Evolutionary conservation across 1,140 invertebrate species (phyloP).

Genomic region (Aphis craccivora): DNA sequence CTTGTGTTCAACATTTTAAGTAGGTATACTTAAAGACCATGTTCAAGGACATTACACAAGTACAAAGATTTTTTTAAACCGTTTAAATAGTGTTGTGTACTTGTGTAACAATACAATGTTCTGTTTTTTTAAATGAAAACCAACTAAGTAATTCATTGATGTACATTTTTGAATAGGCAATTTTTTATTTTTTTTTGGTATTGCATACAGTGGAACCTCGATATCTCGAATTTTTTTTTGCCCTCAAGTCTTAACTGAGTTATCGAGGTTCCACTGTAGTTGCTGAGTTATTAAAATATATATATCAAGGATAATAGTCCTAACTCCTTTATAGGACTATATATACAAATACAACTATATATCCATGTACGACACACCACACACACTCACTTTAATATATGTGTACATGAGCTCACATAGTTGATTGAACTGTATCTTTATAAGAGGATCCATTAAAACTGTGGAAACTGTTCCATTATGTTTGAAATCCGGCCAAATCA

Average conservation of each 20-base stretch:
- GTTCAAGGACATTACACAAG: neutral
- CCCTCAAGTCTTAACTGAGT: too few species aligned
- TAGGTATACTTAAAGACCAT: neutral
- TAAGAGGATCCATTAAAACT: neutral
- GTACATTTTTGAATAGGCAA: too few species aligned
- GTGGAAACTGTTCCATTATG: neutral
- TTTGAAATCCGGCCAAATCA: neutral
- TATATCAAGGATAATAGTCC: too few species aligned
- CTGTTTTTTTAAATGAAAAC: too few species aligned
- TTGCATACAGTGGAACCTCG: too few species aligned
- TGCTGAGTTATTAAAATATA: too few species aligned
- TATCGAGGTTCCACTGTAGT: too few species aligned
- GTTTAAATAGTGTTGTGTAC: neutral
- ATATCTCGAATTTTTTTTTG: too few species aligned
- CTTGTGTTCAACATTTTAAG: neutral
- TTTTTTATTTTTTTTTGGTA: too few species aligned
- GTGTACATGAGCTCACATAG: neutral
- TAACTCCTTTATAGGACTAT: too few species aligned
- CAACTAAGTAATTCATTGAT: neutral
- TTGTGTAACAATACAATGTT: neutral
- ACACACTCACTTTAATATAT: neutral
- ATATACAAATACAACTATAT: neutral
- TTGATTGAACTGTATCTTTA: neutral
- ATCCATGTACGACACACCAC: neutral
- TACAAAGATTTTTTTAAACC: neutral